Evolutionary conservation across 2,113 vertebrate species (phyloP), one percentile per base, ranked within the genome.

Genomic region (Alosa alosa): DNA sequence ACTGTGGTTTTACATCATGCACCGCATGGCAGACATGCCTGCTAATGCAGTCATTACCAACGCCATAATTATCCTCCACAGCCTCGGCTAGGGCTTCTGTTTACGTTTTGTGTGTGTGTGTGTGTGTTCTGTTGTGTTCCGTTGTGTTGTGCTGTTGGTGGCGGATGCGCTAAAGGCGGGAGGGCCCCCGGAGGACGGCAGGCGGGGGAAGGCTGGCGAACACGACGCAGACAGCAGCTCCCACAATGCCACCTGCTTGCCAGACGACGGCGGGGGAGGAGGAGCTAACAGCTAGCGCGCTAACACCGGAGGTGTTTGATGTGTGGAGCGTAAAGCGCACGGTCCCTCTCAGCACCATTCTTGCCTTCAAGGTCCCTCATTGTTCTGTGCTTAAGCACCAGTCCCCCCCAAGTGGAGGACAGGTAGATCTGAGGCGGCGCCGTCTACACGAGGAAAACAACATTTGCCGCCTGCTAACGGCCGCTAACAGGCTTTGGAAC

Each of bases 281-380:
- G 84, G 81, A 86, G 75, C 57, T 72, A 83, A 88, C 78, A 68
- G 46, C 36, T 84, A 90, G 83, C 86, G 84, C 25, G 84, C 82
- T 83, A 47, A 81, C 52, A 75, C n/a, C 13, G 4, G 36, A 78
- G 36, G 36, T 36, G 13, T 86, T 82, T 85, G 86, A 85, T 88
- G 84, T 85, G 15, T 39, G 18, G 64, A 81, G 55, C 81, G 55
- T 45, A 81, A 75, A 81, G 81, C n/a, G 39, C 2, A 20, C 44
- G 31, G 64, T 9, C 60, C n/a, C n/a, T 13, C 15, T 18, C 60
- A 64, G 1, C 22, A 8, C 22, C 60, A 25, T 68, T 11, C 31
- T 17, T 4, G 31, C 36, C 31, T 22, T 60, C 6, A 22, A 18
- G 20, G 18, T 22, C 55, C 55, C 55, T 60, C 20, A 17, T 17